Evolutionary conservation across 2,888 invertebrate species (phyloP).

Genomic region (Hemistola chrysoprasaria): DNA sequence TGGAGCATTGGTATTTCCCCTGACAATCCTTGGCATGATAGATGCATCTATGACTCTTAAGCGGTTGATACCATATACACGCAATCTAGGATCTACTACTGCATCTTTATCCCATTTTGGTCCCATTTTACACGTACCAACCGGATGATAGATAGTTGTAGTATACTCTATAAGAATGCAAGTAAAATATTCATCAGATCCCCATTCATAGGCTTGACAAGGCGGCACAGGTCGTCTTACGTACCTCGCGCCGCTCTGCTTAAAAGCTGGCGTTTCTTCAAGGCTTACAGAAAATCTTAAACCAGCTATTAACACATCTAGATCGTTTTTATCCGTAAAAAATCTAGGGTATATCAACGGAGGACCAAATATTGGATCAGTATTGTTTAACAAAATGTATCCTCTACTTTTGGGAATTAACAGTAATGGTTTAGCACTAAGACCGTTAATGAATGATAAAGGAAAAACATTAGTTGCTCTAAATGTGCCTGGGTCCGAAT

Average conservation of each 20-base stretch:
- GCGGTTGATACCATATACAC: conserved; percentile 83
- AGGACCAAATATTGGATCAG: conserved; percentile 86
- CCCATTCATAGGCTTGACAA: conserved; percentile 81
- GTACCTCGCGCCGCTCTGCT: conserved; percentile 77
- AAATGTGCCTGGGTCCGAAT: conserved; percentile 79
- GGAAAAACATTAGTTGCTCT: conserved; percentile 76
- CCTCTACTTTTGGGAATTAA: conserved; percentile 85
- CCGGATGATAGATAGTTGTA: conserved; percentile 86
- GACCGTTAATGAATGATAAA: conserved; percentile 83
- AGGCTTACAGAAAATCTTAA: conserved; percentile 82
- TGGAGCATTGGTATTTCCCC: conserved; percentile 92
- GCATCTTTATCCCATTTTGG: conserved; percentile 82
- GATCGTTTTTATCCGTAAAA: conserved; percentile 84
- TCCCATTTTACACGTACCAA: conserved; percentile 88
- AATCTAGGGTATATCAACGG: conserved; percentile 89
- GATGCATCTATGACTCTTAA: conserved; percentile 86
- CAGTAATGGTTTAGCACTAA: conserved; percentile 83
- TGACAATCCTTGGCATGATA: conserved; percentile 84
- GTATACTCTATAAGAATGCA: conserved; percentile 86
- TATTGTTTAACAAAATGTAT: conserved; percentile 82
- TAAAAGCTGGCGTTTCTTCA: conserved; percentile 83
- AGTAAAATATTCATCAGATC: conserved; percentile 84
- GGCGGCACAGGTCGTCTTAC: conserved; percentile 82
- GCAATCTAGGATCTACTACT: conserved; percentile 85
- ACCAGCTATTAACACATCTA: conserved; percentile 83